Conservation (phyloP, 2,113 vertebrate species). For the Dermatemys mawii region DNA sequence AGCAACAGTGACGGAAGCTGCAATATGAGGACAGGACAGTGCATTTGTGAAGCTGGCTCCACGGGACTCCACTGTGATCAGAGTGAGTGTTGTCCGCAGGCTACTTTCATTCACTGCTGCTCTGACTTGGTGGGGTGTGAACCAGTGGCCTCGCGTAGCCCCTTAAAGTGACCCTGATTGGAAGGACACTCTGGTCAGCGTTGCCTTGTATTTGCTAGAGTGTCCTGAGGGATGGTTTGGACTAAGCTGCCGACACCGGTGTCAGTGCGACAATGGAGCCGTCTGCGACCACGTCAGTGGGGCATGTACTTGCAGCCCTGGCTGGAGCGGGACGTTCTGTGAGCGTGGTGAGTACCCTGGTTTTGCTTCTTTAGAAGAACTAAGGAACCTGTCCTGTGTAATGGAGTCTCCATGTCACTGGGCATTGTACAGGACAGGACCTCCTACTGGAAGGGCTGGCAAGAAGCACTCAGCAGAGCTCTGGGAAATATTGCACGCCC, state of each 20-base stretch:
- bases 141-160: accelerated
- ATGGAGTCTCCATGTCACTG: accelerated
- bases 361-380: neutral
- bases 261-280: conserved; percentile 89
- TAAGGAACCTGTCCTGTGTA: neutral
- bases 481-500: accelerated
- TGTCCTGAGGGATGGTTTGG: conserved; percentile 88
- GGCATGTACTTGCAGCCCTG: conserved; percentile 88
- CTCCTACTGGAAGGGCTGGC: accelerated
- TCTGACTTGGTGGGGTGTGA: neutral
- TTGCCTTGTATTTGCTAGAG: conserved; percentile 70
- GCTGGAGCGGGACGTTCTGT: conserved; percentile 93
- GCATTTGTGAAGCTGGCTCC: conserved; percentile 88
- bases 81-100: conserved; percentile 75
- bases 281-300: conserved; percentile 92
- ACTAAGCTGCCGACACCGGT: conserved; percentile 80
- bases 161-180: accelerated
- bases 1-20: conserved; percentile 84
- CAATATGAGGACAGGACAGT: conserved; percentile 80
- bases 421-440: accelerated
- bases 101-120: too few relatives aligned
- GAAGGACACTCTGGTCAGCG: neutral
- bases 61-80: conserved; percentile 81
- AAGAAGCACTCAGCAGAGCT: neutral
- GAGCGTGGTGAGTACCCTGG: conserved; percentile 82